Evolutionary conservation across 2,797 vertebrate genomes (phyloP).

Genomic region (Vultur gryphus): DNA sequence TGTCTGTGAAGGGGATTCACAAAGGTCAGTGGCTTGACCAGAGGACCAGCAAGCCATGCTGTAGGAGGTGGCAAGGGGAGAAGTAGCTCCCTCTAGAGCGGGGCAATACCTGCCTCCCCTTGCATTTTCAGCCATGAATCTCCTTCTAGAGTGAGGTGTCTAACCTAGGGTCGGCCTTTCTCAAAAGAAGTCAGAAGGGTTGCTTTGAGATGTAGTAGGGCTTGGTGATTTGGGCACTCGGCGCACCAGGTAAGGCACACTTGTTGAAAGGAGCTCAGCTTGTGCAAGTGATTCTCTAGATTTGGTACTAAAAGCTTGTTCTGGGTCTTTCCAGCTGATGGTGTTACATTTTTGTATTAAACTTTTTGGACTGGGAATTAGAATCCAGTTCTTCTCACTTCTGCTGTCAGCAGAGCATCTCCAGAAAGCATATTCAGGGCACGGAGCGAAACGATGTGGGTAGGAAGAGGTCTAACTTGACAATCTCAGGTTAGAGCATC

Average conservation of each 20-base stretch:
- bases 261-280: not conserved
- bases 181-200: not conserved
- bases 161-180: not conserved
- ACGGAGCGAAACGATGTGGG: accelerated
- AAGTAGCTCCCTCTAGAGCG: not conserved
- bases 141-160: not conserved
- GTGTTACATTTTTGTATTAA: not conserved
- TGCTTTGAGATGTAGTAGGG: not conserved
- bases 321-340: not conserved
- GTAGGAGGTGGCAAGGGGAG: not conserved
- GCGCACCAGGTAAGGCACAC: not conserved
- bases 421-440: not conserved
- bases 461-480: not conserved
- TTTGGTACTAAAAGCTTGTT: not conserved
- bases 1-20: not conserved
- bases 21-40: not conserved
- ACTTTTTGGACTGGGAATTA: not conserved
- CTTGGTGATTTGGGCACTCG: not conserved
- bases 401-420: not conserved
- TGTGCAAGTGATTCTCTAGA: not conserved
- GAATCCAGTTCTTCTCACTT: not conserved
- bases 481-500: not conserved
- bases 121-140: not conserved
- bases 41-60: not conserved
- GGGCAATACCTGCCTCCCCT: not conserved